Base-by-base conservation (phyloP, 2,113 vertebrate genomes). In the Columba janthina region DNA sequence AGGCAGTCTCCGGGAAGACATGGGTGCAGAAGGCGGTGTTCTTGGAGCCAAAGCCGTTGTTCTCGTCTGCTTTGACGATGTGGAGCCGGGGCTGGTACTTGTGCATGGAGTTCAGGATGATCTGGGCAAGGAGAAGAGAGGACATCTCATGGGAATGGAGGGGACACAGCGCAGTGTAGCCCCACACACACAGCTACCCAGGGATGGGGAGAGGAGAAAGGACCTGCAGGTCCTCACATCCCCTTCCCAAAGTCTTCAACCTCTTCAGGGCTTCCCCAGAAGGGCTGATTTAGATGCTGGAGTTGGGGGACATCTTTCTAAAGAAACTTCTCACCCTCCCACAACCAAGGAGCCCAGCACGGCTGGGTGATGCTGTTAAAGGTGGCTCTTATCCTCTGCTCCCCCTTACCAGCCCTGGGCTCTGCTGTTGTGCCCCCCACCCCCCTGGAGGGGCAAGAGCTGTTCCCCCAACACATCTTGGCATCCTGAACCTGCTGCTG, bases 61-160 rank as follows among this genome's bases (percentile, higher is more conserved):
- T 99, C 97, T 99, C 99, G 53, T 99, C 99, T 3, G 99, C 99
- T 94, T 99, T 99, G 74, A 99, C 99, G 26, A 99, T 99, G 97
- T 99, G 99, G 78, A 99, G 99, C 97, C 99, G 97, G 65, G 99
- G 99, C 84, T 99, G 99, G 84, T 99, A 99, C 65, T 99, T 99
- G 97, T 99, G 99, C 99, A 99, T 99, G 70, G 99, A 99, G 96
- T 99, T 99, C 29, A 99, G 97, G 93, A 99, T 99, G 96, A 99
- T 99, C 99, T 99, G 81, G 40, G 64, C 36, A 9, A 34, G 24
- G 89, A 93, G 92, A 81, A 26, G 25, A 89, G 51, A 91, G 29
- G 10, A 86, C 12, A 62, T 4, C 6, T 57, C 15, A 4, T 90
- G 69, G 74, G 85, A 46, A 85, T 73, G 61, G 77, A 50, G 89